phyloP scores from a whole-genome alignment of 1,140 invertebrate species.

The Onthophagus taurus region DNA sequence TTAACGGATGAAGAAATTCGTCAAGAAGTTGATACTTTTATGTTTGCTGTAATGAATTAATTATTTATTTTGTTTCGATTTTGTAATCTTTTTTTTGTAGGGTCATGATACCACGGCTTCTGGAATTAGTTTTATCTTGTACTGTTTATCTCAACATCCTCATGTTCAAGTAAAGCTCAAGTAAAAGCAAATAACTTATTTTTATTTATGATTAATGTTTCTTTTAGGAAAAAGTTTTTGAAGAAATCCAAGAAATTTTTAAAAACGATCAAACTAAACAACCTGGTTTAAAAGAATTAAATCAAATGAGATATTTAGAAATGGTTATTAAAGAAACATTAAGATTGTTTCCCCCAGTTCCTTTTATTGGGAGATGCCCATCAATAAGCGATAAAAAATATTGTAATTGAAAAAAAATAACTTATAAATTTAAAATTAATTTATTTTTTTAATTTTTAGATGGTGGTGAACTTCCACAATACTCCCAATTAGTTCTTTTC shows the following conservation, averaged over 20 bases:
- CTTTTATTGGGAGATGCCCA: neutral
- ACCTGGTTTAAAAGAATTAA: neutral
- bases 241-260: neutral
- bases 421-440: neutral
- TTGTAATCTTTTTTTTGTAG: too few species aligned
- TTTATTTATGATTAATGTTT: too few species aligned
- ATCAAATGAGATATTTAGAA: neutral
- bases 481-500: too few species aligned
- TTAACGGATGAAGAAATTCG: conserved; percentile 57
- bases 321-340: neutral
- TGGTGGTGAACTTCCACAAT: too few species aligned
- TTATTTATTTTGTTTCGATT: neutral
- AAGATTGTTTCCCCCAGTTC: neutral
- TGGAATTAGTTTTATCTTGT: neutral
- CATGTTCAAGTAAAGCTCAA: too few species aligned
- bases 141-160: neutral
- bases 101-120: too few species aligned
- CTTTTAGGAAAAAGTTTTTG: neutral
- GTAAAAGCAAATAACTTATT: too few species aligned
- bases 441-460: neutral
- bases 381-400: neutral
- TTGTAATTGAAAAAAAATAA: neutral
- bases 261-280: neutral
- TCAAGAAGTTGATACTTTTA: conserved; percentile 67
- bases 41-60: conserved; percentile 53